Conservation (phyloP, 2,888 invertebrate genomes). For the Meganola albula region DNA sequence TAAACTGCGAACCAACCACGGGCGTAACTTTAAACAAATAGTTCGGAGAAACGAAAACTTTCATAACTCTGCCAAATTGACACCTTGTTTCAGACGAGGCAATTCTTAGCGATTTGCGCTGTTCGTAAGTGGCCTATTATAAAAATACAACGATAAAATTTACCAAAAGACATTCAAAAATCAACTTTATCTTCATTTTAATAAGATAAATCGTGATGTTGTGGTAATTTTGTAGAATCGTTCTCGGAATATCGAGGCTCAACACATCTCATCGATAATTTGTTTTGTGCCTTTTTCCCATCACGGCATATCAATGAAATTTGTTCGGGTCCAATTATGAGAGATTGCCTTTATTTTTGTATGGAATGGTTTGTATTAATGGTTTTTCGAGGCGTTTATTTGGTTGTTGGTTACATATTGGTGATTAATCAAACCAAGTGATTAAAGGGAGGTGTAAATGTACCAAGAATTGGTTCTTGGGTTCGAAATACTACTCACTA, state of each 20-base stretch:
- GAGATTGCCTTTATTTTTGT: slow-evolving; percentile 62
- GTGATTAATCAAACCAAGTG: slow-evolving; percentile 29
- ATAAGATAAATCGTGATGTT: slow-evolving; percentile 21
- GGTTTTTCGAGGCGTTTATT: slow-evolving; percentile 36
- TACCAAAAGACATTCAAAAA: slow-evolving; percentile 15
- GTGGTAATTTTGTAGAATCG: slow-evolving; percentile 35
- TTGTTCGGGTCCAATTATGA: slow-evolving; percentile 71
- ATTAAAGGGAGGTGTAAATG: slow-evolving; percentile 32
- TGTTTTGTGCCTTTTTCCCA: slow-evolving; percentile 72
- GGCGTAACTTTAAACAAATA: slow-evolving; percentile 70
- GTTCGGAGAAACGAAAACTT: slow-evolving; percentile 68
- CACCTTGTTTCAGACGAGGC: slow-evolving; percentile 72
- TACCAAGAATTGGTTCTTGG: too few relatives aligned
- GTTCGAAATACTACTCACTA: too few relatives aligned
- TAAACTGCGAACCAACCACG: slow-evolving; percentile 44
- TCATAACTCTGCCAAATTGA: slow-evolving; percentile 77
- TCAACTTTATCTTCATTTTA: slow-evolving; percentile 7
- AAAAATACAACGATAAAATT: slow-evolving; percentile 40
- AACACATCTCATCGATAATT: slow-evolving; percentile 67
- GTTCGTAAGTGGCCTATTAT: slow-evolving; percentile 74
- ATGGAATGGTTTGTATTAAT: slow-evolving; percentile 40
- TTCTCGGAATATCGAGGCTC: slow-evolving; percentile 56
- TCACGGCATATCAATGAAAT: slow-evolving; percentile 76
- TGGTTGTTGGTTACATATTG: slow-evolving; percentile 31
- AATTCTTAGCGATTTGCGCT: slow-evolving; percentile 71